Base-by-base conservation (phyloP, 2,888 invertebrate species). In the Nyleta sp. region DNA sequence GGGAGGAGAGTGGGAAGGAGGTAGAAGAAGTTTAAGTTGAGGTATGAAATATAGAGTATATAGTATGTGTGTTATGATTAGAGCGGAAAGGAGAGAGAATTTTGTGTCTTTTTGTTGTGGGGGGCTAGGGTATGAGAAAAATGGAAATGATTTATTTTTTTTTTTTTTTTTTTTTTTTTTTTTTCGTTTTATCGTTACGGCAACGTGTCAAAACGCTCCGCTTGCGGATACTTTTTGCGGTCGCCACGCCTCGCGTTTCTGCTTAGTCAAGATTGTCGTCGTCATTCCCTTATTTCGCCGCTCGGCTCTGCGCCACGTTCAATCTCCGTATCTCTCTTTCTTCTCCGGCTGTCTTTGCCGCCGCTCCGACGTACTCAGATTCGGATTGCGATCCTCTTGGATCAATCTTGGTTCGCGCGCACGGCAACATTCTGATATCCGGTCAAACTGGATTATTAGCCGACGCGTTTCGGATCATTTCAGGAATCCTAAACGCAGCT, bases 191-290 rank as follows among this genome's bases (percentile, higher is more conserved):
- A n/a, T n/a, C n/a, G n/a, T 44, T 60, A 38, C 48, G 24, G 35
- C 62, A 17, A 13, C 38, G 40, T 40, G 52, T 52, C 65, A 52
- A 65, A 65, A 65, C 42, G 42, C 18, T 42, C n/a, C 20, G 57
- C 10, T 40, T 11, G 48, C 18, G 44, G 20, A 28, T 15, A 22
- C n/a, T 83, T 78, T 82, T 83, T 80, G 80, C 81, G 77, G 80
- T 82, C 75, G 84, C 87, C 87, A 87, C 88, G 84, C 87, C 88
- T 87, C 83, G 83, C 84, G 86, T 88, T 87, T 87, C 85, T 87
- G 87, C 87, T 87, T 88, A 87, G 86, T 87, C 83, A 83, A 82
- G 71, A 78, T 81, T 82, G 82, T 85, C 84, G 84, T 84, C 59
- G 70, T 52, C 52, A 55, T 57, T 84, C 81, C 78, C 80, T 76